Evolutionary conservation across 1,140 invertebrate genomes (phyloP), one percentile per base, ranked within the genome.

Genomic region (Lethocerus indicus): DNA sequence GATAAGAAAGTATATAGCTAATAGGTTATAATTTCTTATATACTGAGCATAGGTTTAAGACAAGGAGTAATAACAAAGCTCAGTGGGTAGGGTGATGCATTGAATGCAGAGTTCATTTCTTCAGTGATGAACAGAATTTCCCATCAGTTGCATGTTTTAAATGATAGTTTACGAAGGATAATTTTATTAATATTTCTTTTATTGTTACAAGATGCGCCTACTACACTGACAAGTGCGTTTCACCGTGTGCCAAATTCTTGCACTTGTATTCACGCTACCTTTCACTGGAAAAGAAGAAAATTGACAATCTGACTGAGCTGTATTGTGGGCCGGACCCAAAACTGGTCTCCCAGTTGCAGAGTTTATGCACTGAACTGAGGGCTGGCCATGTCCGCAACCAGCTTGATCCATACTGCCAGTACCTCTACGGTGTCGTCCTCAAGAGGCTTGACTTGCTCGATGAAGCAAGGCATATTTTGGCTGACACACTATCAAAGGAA

Each of bases 371-470:
- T 0, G 69, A 72, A 56, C 65, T 77, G 27, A 69, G 71, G 47
- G 64, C 67, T 56, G 75, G 78, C 61, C 67, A 80, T 63, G 59
- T 67, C 55, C 61, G 73, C 44, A 67, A 71, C 29, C 76, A 75
- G 47, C 64, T 91, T 14, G 92, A 96, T 73, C 86, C 87, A 1
- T 96, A 83, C 63, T 75, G 81, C 20, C 68, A 92, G 7, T 96
- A 93, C 67, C 66, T 96, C 55, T 91, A 92, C 68, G 92, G 90
- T 5, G 77, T 96, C 25, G 81, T 95, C 1, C 67, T 94, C 27
- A 89, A 91, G 57, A 88, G 89, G 58, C 62, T 96, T 39, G 85
- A 91, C 55, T 66, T 94, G 6, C 68, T 73, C 24, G 74, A 74
- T 40, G 71, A 78, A 49, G 84, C 88, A 0, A 70, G 80, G 24